Base-by-base conservation (phyloP, 2,888 invertebrate genomes). In the Morpho helenor region DNA sequence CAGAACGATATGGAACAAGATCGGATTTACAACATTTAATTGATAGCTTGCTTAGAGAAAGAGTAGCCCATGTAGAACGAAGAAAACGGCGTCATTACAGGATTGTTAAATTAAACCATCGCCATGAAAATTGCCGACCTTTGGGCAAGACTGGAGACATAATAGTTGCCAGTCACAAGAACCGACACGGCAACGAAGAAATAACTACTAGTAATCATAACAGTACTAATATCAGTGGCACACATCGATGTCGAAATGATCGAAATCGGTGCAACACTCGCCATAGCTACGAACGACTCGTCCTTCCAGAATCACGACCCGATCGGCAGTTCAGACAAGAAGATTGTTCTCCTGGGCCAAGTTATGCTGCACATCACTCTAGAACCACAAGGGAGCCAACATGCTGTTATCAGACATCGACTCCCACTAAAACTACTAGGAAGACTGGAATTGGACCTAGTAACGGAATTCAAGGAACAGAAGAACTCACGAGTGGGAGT, bases 141-240 rank as follows among this genome's bases (percentile, higher is more conserved):
- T 63, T 88, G 7, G 90, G 90, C 5, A 90, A 90, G 71, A 89
- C 88, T 16, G 89, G 89, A 4, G 89, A 88, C 67, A 87, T 90
- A 10, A 89, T 90, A 52, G 90, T 90, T 7, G 90, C 90, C 8
- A 89, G 86, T 67, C 84, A 89, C 60, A 88, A 89, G 68, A 80
- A 83, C 57, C 81, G 70, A 52, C 77, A 76, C 31, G 72, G 74
- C 6, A 74, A 74, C 56, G 83, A 82, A 6, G 70, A 71, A 7
- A 68, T 62, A 43, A 80, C 73, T 7, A 65, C 71, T 2, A 82
- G 75, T 54, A 81, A 82, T 45, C 77, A 80, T 47, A 82, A 77
- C 52, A 71, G 77, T 42, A 75, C 70, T 0, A 82, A 80, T 58
- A 70, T 72, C 2, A 70, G 75, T 61, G 67, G 74, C 49, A 61